Evolutionary conservation across 2,113 vertebrate species (phyloP), one percentile per base, ranked within the genome.

Genomic region (Eptesicus fuscus): DNA sequence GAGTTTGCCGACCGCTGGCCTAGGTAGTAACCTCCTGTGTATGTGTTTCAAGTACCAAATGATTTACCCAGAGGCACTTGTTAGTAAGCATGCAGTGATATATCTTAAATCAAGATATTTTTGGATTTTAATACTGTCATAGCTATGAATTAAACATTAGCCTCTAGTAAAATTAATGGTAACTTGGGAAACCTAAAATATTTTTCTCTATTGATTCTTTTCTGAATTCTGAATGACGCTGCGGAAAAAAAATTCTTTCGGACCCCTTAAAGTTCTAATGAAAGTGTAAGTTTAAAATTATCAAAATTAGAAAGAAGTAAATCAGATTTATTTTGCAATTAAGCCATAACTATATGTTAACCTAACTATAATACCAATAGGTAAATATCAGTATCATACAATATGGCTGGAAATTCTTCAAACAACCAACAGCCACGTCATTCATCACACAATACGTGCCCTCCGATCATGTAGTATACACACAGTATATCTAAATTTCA

Each of bases 261-360:
- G 30, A 92, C 0, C 1, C 37, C 30, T 78, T 90, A 88, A 92
- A 65, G 88, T 74, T 91, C 90, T 80, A 69, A 79, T 51, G 7
- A 44, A 92, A 91, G 6, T 71, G 1, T 61, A 84, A 74, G 35
- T 51, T 86, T 88, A 93, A 93, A 90, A 61, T 77, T 61, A 37
- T 49, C n/a, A 70, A 78, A 94, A 88, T 83, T 37, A 85, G 42
- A 30, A 91, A 85, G 94, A 74, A 63, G 63, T 59, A 94, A 92
- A 80, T 35, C 42, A 83, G 10, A 94, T 67, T 76, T 82, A 86
- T 84, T 93, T 88, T 90, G 49, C n/a, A 92, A 79, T 28, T 88
- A 78, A 79, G 67, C 20, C 91, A 40, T 65, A 69, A 89, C 47
- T 63, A 49, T 42, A 12, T 74, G 84, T 51, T 78, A 78, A 37